A percentile compares a stretch with the other conserved stretches of the same genome.
Evolutionary conservation across 2,113 vertebrate genomes (phyloP).

Genomic region (Lucifuga dentata): DNA sequence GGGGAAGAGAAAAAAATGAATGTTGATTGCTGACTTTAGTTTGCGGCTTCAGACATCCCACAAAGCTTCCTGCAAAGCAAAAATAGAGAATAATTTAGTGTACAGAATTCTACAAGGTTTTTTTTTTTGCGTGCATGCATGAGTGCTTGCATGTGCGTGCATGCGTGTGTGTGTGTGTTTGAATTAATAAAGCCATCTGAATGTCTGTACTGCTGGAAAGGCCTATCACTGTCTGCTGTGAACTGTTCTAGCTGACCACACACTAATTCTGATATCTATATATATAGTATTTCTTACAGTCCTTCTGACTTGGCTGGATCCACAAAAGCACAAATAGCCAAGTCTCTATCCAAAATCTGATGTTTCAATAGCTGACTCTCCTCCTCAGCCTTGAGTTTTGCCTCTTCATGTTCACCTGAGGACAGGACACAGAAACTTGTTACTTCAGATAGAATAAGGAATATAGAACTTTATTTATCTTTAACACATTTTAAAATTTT

Average conservation of each 20-base stretch:
- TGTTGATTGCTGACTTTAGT: conserved; percentile 21
- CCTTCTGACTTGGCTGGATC: conserved; percentile 63
- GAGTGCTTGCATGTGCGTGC: too few relatives aligned
- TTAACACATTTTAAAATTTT: too few relatives aligned
- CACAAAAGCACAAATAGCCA: conserved; percentile 71
- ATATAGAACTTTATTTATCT: too few relatives aligned
- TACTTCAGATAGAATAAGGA: background rate
- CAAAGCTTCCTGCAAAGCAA: conserved; percentile 69
- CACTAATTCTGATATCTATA: background rate
- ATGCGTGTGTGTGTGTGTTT: too few relatives aligned
- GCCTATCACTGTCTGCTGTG: background rate
- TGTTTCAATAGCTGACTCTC: conserved; percentile 63
- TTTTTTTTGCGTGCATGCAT: too few relatives aligned
- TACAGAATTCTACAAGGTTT: background rate
- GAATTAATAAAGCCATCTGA: too few relatives aligned
- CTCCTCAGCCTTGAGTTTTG: conserved; percentile 39
- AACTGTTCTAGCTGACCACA: background rate
- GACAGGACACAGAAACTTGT: background rate
- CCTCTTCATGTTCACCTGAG: conserved; percentile 58
- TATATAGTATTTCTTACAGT: conserved; percentile 62
- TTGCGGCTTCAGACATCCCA: background rate
- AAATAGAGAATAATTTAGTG: background rate
- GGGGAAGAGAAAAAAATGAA: too few relatives aligned
- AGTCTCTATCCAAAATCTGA: conserved; percentile 73
- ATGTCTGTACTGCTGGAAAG: background rate